Percentiles rank a stretch among this genome's conserved stretches.
These are phyloP conservation scores for Mus caroli DNA, from an alignment of 2,797 vertebrate genomes.

Conservation along the genomic window DNA sequence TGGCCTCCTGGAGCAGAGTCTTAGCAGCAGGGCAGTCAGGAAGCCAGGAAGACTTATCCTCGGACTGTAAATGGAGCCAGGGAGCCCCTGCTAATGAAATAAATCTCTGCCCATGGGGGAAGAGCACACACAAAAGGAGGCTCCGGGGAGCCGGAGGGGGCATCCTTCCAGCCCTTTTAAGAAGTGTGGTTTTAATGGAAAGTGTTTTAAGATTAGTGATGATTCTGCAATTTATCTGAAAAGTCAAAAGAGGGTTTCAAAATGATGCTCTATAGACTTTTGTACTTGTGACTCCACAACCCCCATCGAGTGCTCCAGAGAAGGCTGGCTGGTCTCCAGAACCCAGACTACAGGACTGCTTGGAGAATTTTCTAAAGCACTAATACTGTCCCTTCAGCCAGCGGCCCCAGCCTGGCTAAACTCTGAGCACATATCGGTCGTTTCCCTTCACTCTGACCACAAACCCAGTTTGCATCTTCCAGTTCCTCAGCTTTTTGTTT, in stretches of 20 bases:
- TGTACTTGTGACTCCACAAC: not conserved
- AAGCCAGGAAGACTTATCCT: not conserved
- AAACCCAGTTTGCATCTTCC: not conserved
- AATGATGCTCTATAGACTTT: not conserved
- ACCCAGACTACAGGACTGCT: not conserved
- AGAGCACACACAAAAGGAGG: not conserved
- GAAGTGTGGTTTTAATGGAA: constrained; percentile 13
- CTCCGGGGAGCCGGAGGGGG: not conserved
- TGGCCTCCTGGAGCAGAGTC: not conserved
- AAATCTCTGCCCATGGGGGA: not conserved
- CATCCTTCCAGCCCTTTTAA: constrained; percentile 31
- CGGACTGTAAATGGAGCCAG: not conserved
- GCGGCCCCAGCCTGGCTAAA: not conserved
- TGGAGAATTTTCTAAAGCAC: not conserved
- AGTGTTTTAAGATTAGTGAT: not conserved
- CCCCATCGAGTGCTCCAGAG: not conserved
- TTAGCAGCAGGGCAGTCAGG: not conserved
- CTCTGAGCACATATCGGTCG: not conserved
- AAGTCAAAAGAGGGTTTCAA: constrained; percentile 29
- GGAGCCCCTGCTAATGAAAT: not conserved
- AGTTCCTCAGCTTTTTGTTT: not conserved
- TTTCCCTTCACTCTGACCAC: not conserved
- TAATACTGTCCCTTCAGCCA: rapidly evolving
- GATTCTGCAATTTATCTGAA: constrained; percentile 39
- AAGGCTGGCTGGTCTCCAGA: not conserved